These are phyloP conservation scores for Lasioglossum vierecki DNA, from an alignment of 2,888 invertebrate species.

Conservation along the genomic window DNA sequence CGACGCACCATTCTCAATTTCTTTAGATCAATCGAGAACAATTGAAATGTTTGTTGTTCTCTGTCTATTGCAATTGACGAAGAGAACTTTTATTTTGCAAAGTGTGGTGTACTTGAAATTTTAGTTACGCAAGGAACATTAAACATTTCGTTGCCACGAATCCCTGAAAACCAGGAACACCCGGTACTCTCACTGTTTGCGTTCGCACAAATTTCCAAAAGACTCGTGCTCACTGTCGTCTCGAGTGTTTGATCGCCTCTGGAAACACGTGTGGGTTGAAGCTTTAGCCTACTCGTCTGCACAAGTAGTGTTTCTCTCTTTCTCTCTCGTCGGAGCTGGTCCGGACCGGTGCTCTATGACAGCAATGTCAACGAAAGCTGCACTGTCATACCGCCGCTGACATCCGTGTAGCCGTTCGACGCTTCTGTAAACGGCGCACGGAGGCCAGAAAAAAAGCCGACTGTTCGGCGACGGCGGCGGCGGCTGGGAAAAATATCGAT, in stretches of 20 bases:
- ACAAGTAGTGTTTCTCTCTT: slow-evolving; percentile 62
- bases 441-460: slow-evolving; percentile 7
- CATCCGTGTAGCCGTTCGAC: slow-evolving; percentile 58
- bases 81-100: not conserved
- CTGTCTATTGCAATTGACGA: too few relatives aligned
- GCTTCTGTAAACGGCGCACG: slow-evolving; percentile 65
- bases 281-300: slow-evolving; percentile 58
- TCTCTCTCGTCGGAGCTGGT: slow-evolving; percentile 39
- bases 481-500: slow-evolving; percentile 57
- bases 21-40: too few relatives aligned
- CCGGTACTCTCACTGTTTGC: slow-evolving; percentile 18
- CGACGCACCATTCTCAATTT: too few relatives aligned
- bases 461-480: slow-evolving; percentile 32
- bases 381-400: slow-evolving; percentile 67
- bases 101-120: not conserved
- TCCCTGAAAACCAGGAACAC: not conserved
- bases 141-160: not conserved
- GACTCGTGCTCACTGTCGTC: slow-evolving; percentile 29
- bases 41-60: too few relatives aligned
- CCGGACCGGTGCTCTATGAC: slow-evolving; percentile 51
- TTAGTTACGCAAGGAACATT: not conserved
- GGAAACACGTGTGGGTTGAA: slow-evolving; percentile 63
- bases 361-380: slow-evolving; percentile 66
- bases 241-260: slow-evolving; percentile 70
- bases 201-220: slow-evolving; percentile 59